Percentiles rank a stretch among this genome's conserved stretches.
phyloP scores from a whole-genome alignment of 2,113 vertebrate species.

The Oryzias celebensis region DNA sequence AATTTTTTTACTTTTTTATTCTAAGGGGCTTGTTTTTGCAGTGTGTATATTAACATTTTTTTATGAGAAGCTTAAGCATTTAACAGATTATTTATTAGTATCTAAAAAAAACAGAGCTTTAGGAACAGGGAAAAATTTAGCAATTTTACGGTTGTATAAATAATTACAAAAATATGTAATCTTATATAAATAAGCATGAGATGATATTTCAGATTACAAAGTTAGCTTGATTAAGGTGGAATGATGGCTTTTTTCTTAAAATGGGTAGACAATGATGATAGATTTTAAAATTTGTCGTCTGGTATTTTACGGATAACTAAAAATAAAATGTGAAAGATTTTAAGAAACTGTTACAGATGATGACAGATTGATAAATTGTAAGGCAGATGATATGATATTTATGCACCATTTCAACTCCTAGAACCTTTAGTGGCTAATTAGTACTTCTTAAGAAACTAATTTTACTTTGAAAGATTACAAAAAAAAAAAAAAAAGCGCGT shows the following conservation, averaged over 20 bases:
- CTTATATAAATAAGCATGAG: too few species aligned
- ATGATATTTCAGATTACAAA: not conserved
- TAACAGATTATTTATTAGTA: too few species aligned
- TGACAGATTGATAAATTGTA: slow-evolving; percentile 13
- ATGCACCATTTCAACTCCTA: slow-evolving; percentile 10
- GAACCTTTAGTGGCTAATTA: slow-evolving; percentile 39
- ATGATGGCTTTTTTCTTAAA: not conserved
- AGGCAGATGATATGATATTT: slow-evolving; percentile 6
- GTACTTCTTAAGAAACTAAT: slow-evolving; percentile 14
- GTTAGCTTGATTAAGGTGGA: not conserved
- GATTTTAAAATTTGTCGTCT: not conserved
- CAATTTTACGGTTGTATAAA: too few species aligned
- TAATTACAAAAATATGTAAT: too few species aligned
- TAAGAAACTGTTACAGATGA: slow-evolving; percentile 1
- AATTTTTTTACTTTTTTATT: too few species aligned
- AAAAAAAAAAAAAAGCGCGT: not conserved
- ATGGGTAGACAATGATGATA: not conserved
- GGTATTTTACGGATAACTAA: not conserved
- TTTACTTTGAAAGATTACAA: slow-evolving; percentile 22
- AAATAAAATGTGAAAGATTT: slow-evolving; percentile 3
- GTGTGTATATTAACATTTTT: too few species aligned
- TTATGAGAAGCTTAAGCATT: too few species aligned
- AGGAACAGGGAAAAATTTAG: too few species aligned
- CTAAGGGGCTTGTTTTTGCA: too few species aligned
- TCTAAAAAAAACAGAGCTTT: too few species aligned